phyloP scores from a whole-genome alignment of 2,113 vertebrate genomes.

The Colossoma macropomum region DNA sequence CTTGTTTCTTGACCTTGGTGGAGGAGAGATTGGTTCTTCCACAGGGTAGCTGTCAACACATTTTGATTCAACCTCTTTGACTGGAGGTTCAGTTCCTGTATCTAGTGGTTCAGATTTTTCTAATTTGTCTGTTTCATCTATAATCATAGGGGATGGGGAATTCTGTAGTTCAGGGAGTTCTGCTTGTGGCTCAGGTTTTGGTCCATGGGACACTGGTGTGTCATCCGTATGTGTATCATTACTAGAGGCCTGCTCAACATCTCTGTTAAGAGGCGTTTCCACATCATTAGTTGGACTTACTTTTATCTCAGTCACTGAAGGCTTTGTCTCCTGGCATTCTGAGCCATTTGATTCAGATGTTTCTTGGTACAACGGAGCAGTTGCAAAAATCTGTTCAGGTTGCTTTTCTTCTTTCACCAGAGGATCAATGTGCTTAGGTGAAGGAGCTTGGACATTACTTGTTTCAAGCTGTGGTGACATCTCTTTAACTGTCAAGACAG shows the following conservation, averaged over 20 bases:
- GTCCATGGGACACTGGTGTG: conserved; percentile 73
- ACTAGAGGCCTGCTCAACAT: conserved; percentile 68
- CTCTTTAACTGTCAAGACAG: conserved; percentile 64
- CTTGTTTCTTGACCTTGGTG: conserved; percentile 88
- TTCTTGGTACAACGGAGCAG: conserved; percentile 62
- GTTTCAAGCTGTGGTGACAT: conserved; percentile 61
- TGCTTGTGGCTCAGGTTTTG: conserved; percentile 70
- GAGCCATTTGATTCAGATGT: conserved; percentile 31
- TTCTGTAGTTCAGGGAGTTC: conserved; percentile 62
- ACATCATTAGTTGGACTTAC: conserved; percentile 68
- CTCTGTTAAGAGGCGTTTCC: conserved; percentile 25
- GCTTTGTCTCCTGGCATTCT: conserved; percentile 54
- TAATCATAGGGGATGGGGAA: conserved; percentile 61
- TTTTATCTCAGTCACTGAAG: conserved; percentile 62
- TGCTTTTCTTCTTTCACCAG: conserved; percentile 69
- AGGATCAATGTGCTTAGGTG: conserved; percentile 42
- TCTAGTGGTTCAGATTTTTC: conserved; percentile 69
- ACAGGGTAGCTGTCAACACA: conserved; percentile 73
- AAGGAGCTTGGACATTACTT: conserved; percentile 19
- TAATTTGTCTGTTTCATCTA: conserved; percentile 71
- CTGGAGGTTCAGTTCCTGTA: conserved; percentile 58
- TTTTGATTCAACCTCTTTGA: conserved; percentile 69
- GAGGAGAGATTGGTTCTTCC: conserved; percentile 75
- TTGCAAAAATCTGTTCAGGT: conserved; percentile 49
- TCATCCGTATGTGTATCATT: conserved; percentile 79